These are phyloP conservation scores for Chiloscyllium plagiosum DNA, from an alignment of 2,113 vertebrate species.

Conservation along the genomic window DNA sequence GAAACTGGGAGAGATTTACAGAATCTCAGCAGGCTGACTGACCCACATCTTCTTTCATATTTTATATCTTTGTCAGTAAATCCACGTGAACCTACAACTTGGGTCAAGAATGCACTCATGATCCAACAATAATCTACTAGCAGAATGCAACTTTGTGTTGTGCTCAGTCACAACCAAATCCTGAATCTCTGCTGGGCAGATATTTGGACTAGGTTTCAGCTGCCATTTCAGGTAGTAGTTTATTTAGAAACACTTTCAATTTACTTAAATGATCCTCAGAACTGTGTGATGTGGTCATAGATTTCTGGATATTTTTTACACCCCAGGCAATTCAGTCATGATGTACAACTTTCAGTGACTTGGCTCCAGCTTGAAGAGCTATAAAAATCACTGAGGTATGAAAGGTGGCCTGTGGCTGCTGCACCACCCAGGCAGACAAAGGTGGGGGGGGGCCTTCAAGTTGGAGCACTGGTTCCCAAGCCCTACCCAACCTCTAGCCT, in stretches of 20 bases:
- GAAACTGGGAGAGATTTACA: neutral
- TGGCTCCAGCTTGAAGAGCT: neutral
- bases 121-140: neutral
- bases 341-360: neutral
- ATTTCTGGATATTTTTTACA: neutral
- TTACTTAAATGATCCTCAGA: neutral
- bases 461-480: too few relatives aligned
- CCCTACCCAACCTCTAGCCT: too few relatives aligned
- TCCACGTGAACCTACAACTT: neutral
- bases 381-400: neutral
- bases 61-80: neutral
- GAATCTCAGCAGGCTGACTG: neutral
- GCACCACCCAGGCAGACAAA: too few relatives aligned
- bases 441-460: too few relatives aligned
- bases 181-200: neutral
- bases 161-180: neutral
- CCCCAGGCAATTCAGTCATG: neutral
- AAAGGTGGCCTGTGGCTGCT: too few relatives aligned
- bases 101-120: neutral
- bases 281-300: neutral
- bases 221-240: neutral
- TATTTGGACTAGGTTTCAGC: neutral
- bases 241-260: neutral
- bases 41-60: neutral
- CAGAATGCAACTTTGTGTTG: slow-evolving; percentile 3